A percentile compares a stretch with the other conserved stretches of the same genome.
These are phyloP conservation scores for Archegozetes longisetosus DNA, from an alignment of 1,140 invertebrate species.

Conservation along the genomic window DNA sequence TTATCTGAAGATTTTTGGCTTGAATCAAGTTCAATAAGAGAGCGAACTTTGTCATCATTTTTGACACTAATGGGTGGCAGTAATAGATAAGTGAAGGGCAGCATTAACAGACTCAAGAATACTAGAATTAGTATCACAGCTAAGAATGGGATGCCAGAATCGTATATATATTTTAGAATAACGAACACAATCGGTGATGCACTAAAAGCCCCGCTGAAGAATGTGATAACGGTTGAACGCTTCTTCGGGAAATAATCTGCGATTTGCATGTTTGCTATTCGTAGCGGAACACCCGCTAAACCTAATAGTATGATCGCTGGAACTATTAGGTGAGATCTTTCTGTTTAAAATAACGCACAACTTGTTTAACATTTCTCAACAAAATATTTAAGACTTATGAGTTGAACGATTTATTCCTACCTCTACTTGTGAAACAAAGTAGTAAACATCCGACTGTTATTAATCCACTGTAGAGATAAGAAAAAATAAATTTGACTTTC, in stretches of 20 bases:
- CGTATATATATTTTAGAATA: constrained; percentile 21
- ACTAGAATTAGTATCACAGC: constrained; percentile 16
- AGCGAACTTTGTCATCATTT: neutral
- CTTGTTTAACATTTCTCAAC: too few relatives aligned
- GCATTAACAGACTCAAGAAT: constrained; percentile 17
- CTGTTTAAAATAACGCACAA: too few relatives aligned
- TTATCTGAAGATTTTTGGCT: neutral
- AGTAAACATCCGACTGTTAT: constrained; percentile 11
- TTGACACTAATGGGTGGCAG: constrained; percentile 14
- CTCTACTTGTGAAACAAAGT: neutral
- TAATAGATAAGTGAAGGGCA: constrained; percentile 20
- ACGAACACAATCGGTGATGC: constrained; percentile 22
- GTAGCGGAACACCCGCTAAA: constrained; percentile 21
- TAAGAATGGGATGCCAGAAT: constrained; percentile 19
- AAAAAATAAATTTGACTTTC: neutral
- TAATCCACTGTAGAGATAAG: constrained; percentile 12
- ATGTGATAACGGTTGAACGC: constrained; percentile 21
- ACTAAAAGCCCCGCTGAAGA: constrained; percentile 22
- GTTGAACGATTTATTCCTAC: neutral
- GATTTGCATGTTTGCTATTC: constrained; percentile 22
- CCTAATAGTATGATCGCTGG: constrained; percentile 20
- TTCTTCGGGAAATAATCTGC: constrained; percentile 21
- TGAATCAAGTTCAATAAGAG: neutral
- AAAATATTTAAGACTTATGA: too few relatives aligned
- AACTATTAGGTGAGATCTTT: constrained; percentile 18